phyloP scores from a whole-genome alignment of 35 echinoderm and acorn worm species.

The Heliocidaris tuberculata region DNA sequence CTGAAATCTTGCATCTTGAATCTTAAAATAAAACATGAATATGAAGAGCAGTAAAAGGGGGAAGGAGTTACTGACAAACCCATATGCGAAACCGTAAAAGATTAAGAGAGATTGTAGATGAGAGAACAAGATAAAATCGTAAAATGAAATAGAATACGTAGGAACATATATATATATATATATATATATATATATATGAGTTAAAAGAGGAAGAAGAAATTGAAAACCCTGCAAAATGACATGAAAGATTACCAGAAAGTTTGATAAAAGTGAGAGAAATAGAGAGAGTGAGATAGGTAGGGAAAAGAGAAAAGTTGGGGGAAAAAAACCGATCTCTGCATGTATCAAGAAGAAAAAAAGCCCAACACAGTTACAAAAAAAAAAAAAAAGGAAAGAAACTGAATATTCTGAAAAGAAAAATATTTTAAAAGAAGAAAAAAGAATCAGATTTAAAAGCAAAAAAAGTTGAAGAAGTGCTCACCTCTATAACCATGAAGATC shows the following conservation, averaged over 20 bases:
- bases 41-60: neutral
- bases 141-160: neutral
- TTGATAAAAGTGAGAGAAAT: neutral
- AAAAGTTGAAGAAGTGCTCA: slow-evolving; percentile 46
- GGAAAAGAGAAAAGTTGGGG: neutral
- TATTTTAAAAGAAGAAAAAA: neutral
- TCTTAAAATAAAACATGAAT: neutral
- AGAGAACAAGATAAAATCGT: neutral
- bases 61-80: neutral
- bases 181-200: too few species aligned
- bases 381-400: neutral
- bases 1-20: neutral
- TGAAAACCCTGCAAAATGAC: neutral
- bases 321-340: too few species aligned
- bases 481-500: slow-evolving; percentile 99
- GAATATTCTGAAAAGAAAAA: neutral
- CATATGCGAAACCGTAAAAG: neutral
- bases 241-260: neutral
- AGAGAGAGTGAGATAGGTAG: neutral
- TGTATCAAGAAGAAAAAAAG: too few species aligned
- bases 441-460: neutral
- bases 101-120: neutral
- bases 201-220: too few species aligned
- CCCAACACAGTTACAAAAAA: neutral
- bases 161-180: too few species aligned